These are phyloP conservation scores for Chiloscyllium punctatum DNA, from an alignment of 2,797 vertebrate genomes.

Conservation along the genomic window DNA sequence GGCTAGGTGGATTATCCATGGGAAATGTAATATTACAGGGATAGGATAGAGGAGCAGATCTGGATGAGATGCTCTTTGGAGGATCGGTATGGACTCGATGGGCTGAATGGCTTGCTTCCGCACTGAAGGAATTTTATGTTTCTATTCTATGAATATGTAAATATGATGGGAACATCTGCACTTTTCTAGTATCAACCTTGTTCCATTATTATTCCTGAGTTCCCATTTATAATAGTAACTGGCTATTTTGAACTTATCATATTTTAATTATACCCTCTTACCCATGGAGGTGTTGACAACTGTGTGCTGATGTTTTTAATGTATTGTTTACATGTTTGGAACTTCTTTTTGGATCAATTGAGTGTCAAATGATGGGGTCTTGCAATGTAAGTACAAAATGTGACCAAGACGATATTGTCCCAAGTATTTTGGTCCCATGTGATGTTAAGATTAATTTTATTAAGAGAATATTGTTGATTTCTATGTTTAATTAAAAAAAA, in stretches of 20 bases:
- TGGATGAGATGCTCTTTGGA: too few species aligned
- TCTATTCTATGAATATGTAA: background rate
- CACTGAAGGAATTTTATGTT: too few species aligned
- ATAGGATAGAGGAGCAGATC: too few species aligned
- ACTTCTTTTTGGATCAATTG: background rate
- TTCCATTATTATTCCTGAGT: background rate
- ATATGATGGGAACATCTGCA: background rate
- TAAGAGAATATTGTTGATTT: background rate
- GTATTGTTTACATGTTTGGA: background rate
- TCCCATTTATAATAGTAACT: background rate
- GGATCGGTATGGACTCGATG: too few species aligned
- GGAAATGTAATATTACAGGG: too few species aligned
- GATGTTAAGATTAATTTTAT: background rate
- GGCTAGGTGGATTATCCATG: too few species aligned
- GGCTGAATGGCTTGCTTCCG: too few species aligned
- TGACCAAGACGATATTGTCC: background rate
- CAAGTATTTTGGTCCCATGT: background rate
- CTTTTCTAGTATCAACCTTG: background rate
- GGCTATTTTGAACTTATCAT: background rate
- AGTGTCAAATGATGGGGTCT: background rate
- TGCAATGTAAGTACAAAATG: background rate
- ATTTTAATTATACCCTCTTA: background rate
- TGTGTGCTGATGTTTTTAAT: background rate
- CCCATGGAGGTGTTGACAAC: background rate
- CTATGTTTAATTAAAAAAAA: background rate